phyloP scores from a whole-genome alignment of 2,113 vertebrate genomes.

The Columba janthina region DNA sequence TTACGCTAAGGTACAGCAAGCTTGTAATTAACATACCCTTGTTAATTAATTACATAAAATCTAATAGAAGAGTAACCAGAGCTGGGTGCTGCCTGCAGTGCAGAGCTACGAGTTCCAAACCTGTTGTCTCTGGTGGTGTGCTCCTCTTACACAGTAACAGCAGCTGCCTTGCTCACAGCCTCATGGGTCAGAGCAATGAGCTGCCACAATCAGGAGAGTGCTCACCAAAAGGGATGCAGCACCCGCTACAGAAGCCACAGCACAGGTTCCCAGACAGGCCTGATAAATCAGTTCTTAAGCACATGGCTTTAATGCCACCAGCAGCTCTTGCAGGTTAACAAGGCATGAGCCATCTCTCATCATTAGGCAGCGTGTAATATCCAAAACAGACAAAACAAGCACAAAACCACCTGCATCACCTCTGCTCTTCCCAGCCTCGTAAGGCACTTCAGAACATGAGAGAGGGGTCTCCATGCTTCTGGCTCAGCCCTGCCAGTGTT shows the following conservation, averaged over 20 bases:
- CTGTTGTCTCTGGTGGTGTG: not conserved
- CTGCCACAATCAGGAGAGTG: not conserved
- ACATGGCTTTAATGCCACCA: not conserved
- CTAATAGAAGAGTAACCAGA: constrained; percentile 12
- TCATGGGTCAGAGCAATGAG: not conserved
- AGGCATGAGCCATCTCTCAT: not conserved
- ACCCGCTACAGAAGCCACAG: not conserved
- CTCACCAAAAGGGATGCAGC: not conserved
- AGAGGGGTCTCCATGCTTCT: not conserved
- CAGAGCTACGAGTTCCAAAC: not conserved
- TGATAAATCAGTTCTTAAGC: not conserved
- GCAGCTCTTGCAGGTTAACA: not conserved
- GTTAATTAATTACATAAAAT: constrained; percentile 13
- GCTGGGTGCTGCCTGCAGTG: not conserved
- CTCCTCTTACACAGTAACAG: not conserved
- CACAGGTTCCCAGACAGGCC: not conserved
- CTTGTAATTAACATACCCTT: not conserved
- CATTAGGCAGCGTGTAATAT: not conserved
- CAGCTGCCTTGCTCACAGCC: fast-evolving
- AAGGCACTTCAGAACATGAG: not conserved
- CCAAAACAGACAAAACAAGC: not conserved
- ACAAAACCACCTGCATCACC: not conserved
- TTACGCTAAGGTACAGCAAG: not conserved
- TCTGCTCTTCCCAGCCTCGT: not conserved
- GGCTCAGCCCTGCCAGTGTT: not conserved